A percentile compares a stretch with the other conserved stretches of the same genome.
Evolutionary conservation across 2,113 vertebrate genomes (phyloP).

Genomic region (Lampris incognitus): DNA sequence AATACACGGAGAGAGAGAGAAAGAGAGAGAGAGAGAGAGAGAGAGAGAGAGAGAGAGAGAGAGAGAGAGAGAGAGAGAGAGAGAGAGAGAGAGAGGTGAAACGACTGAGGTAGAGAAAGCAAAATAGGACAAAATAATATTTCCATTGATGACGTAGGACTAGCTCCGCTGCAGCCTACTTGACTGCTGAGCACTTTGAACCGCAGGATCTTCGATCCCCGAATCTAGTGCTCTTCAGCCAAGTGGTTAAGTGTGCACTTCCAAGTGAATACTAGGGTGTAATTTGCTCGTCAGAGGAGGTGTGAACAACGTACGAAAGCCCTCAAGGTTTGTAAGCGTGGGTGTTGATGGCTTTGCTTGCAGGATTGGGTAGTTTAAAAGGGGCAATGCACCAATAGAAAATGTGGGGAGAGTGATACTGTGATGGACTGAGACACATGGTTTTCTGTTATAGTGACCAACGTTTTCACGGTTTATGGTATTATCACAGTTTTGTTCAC

Average conservation of each 20-base stretch:
- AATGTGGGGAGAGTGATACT: slow-evolving; percentile 27
- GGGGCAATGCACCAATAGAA: slow-evolving; percentile 49
- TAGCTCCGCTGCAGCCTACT: slow-evolving; percentile 28
- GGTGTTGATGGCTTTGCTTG: slow-evolving; percentile 62
- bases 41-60: slow-evolving; percentile 19
- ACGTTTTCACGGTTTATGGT: no score
- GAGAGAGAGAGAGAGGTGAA: slow-evolving; percentile 9
- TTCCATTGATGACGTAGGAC: slow-evolving; percentile 23
- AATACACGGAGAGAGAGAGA: neutral
- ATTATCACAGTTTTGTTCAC: no score
- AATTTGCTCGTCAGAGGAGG: slow-evolving; percentile 67
- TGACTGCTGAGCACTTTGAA: slow-evolving; percentile 53
- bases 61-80: slow-evolving; percentile 24
- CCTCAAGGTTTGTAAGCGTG: slow-evolving; percentile 56
- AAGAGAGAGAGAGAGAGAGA: slow-evolving; percentile 11
- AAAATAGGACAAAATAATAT: slow-evolving; percentile 47
- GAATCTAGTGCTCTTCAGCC: slow-evolving; percentile 73
- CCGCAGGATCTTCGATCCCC: slow-evolving; percentile 56
- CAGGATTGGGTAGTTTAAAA: slow-evolving; percentile 47
- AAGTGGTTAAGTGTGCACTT: slow-evolving; percentile 76
- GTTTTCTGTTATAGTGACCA: neutral
- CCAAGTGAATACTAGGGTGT: slow-evolving; percentile 66
- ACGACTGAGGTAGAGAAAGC: slow-evolving; percentile 16
- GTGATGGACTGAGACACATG: neutral
- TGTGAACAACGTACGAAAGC: slow-evolving; percentile 46